phyloP scores from a whole-genome alignment of 2,113 vertebrate genomes.

The Cryptotis parvus region DNA sequence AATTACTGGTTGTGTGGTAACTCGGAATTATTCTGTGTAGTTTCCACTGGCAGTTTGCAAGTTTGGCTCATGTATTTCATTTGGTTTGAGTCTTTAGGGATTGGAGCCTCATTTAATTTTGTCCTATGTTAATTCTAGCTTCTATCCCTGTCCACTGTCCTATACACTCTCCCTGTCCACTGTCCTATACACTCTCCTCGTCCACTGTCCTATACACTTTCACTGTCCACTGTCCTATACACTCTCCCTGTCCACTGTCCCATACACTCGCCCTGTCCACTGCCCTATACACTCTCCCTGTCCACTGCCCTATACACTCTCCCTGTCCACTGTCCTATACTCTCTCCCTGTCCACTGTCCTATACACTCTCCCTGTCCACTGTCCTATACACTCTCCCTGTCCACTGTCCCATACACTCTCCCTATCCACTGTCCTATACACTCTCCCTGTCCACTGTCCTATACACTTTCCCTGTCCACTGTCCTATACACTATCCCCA shows the following conservation, averaged over 20 bases:
- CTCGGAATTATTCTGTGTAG: not conserved
- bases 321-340: not conserved
- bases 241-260: not conserved
- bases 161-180: not conserved
- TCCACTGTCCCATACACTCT: not conserved
- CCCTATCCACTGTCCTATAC: not conserved
- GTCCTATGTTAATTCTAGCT: not conserved
- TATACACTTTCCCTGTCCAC: not conserved
- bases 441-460: not conserved
- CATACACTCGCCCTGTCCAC: not conserved
- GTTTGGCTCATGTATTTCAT: not conserved
- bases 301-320: not conserved
- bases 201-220: not conserved
- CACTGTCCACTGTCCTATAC: not conserved
- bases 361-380: not conserved
- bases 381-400: not conserved
- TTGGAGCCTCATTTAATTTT: not conserved
- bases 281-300: not conserved
- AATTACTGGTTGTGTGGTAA: not conserved
- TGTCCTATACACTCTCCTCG: not conserved
- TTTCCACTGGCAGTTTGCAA: not conserved
- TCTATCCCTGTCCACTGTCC: not conserved
- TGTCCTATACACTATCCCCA: not conserved
- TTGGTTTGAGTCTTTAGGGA: not conserved
- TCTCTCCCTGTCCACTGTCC: not conserved